Percentiles rank a stretch among this genome's conserved stretches.
Evolutionary conservation across 37 sponge, comb jelly and placozoan species (phyloP).

Genomic region (Petrosia ficiformis): DNA sequence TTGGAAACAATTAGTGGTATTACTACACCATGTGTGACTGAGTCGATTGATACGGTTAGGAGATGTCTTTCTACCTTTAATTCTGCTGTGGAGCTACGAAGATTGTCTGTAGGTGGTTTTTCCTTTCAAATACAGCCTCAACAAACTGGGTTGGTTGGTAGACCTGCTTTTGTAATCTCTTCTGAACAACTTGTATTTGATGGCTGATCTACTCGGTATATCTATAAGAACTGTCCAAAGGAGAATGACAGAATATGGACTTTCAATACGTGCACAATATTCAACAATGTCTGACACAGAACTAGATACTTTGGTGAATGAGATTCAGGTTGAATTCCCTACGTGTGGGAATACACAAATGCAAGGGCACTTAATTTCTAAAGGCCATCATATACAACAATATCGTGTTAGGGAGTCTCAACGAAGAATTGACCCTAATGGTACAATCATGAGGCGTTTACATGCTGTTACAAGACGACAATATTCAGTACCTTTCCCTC

Average conservation of each 20-base stretch:
- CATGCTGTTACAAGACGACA: conserved; percentile 3
- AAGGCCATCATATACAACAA: conserved; percentile 38
- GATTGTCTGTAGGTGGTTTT: neutral
- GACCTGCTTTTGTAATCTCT: conserved; percentile 30
- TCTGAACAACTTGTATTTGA: conserved; percentile 20
- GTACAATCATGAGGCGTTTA: conserved; percentile 10
- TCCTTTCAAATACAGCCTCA: neutral
- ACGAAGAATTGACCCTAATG: conserved; percentile 51
- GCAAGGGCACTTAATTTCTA: conserved; percentile 15
- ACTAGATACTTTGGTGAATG: conserved; percentile 29
- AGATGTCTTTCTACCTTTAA: neutral
- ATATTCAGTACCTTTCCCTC: conserved; percentile 35
- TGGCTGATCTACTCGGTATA: conserved; percentile 34
- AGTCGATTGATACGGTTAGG: neutral
- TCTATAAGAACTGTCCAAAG: conserved; percentile 44
- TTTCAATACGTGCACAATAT: conserved; percentile 16
- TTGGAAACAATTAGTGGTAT: too few relatives aligned
- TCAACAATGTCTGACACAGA: conserved; percentile 31
- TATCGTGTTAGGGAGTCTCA: conserved; percentile 40
- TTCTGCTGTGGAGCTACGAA: neutral
- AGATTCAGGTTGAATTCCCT: conserved; percentile 28
- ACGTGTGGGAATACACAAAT: conserved; percentile 20
- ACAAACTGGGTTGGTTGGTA: conserved; percentile 10
- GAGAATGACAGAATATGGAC: conserved; percentile 27
- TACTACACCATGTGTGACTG: too few relatives aligned